Percentiles rank a stretch among this genome's conserved stretches.
These are phyloP conservation scores for Zenarchopterus dispar DNA, from an alignment of 2,797 vertebrate genomes.

Conservation along the genomic window DNA sequence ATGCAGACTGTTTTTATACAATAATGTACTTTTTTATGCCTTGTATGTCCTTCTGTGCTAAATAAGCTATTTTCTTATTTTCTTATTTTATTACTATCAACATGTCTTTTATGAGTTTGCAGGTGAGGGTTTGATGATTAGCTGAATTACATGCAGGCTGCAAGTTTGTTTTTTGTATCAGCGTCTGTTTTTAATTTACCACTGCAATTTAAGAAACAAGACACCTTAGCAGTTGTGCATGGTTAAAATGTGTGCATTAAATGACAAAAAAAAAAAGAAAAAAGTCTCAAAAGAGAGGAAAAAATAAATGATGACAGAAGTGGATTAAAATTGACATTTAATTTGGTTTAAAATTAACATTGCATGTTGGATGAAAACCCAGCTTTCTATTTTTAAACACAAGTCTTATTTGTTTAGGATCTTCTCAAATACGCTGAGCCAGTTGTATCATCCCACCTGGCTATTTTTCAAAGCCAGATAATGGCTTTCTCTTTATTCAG, in stretches of 20 bases:
- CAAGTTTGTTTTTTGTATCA: too few relatives aligned
- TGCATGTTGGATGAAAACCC: background rate
- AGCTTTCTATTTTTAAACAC: background rate
- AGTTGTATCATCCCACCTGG: conserved; percentile 76
- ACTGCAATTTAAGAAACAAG: too few relatives aligned
- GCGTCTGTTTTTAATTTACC: too few relatives aligned
- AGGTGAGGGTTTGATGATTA: too few relatives aligned
- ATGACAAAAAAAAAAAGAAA: background rate
- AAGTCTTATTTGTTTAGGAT: conserved; percentile 46
- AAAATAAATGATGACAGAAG: background rate
- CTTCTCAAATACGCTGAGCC: conserved; percentile 77
- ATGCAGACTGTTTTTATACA: background rate
- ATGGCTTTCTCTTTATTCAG: conserved; percentile 67
- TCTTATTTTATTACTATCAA: too few relatives aligned
- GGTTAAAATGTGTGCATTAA: too few relatives aligned
- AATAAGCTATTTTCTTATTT: too few relatives aligned
- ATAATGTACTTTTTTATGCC: too few relatives aligned
- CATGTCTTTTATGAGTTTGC: too few relatives aligned
- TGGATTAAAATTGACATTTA: background rate
- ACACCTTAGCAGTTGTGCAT: too few relatives aligned
- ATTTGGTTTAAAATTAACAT: background rate
- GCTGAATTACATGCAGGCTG: too few relatives aligned
- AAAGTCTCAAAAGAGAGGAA: background rate
- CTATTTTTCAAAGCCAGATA: conserved; percentile 77
- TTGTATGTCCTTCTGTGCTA: too few relatives aligned